Evolutionary conservation across 1,140 invertebrate species (phyloP), one percentile per base, ranked within the genome.

Genomic region (Helicoverpa zea): DNA sequence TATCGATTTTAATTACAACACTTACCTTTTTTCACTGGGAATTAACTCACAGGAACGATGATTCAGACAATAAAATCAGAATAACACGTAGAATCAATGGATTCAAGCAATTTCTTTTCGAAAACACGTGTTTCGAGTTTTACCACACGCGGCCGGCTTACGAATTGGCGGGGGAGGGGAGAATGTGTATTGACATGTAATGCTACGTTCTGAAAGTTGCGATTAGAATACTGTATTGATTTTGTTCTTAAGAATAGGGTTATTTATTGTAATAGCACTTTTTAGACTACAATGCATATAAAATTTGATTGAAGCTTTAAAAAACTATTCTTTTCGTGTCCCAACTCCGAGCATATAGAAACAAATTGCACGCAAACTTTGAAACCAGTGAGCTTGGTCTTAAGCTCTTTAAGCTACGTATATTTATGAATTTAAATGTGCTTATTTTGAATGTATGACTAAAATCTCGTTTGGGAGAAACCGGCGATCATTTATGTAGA

Each of bases 51-150:
- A 16, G 30, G 49, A 16, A 58, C 9, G 70, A 35, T 18, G 30
- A 58, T 47, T 51, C 3, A 7, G 9, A 51, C 12, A 16, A 61
- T 23, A 16, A 47, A 56, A 56, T 49, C 3, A 2, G 9, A 61
- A 61, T 18, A 29, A 16, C 9, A 29, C 23, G 68, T 72, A n/a
- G 49, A 47, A 29, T 49, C n/a, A 73, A 61, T 51, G 3, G 18
- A 75, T 35, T 47, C 5, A 51, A 23, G 52, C 10, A 29, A 59
- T 12, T 56, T 51, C 30, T 59, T 29, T 10, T 14, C 2, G 18
- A 47, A 29, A 61, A 47, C 73, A 75, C 73, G 73, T 75, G 73
- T 61, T 75, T 75, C 30, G 9, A 72, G 3, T 75, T 59, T 61
- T 61, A 61, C 54, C 64, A 66, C 66, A 63, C 74, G 64, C 64